phyloP scores from a whole-genome alignment of 64 coral and sea anemone genomes.

The Porites australiensis region DNA sequence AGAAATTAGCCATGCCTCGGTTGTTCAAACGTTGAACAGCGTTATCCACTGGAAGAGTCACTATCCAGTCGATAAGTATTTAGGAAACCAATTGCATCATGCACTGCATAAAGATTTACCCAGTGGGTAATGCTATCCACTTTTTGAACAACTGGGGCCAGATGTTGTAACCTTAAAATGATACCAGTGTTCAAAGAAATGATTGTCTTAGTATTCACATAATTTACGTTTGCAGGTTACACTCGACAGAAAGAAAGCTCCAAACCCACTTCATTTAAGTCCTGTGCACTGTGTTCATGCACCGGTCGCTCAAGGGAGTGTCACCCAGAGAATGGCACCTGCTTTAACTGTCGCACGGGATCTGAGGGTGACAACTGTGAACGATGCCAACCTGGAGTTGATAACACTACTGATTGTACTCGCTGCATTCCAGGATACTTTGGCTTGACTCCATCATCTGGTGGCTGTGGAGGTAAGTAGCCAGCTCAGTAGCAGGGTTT shows the following conservation, averaged over 20 bases:
- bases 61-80: no score
- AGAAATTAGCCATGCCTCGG: no score
- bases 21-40: no score
- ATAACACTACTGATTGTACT: slow-evolving; percentile 84
- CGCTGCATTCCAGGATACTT: slow-evolving; percentile 72
- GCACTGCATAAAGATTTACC: no score
- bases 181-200: not conserved
- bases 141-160: no score
- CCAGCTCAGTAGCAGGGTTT: not conserved
- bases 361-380: slow-evolving; percentile 86
- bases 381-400: slow-evolving; percentile 74
- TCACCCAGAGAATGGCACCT: slow-evolving; percentile 78
- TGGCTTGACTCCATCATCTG: slow-evolving; percentile 66
- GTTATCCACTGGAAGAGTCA: no score
- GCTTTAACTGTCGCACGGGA: slow-evolving; percentile 86
- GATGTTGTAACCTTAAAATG: no score
- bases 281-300: slow-evolving; percentile 80
- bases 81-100: no score
- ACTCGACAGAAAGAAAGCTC: slow-evolving; percentile 6
- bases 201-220: not conserved
- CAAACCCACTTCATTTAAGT: slow-evolving; percentile 8
- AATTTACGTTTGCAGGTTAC: slow-evolving; percentile 60
- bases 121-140: no score
- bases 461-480: slow-evolving; percentile 79
- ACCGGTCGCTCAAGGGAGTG: slow-evolving; percentile 78